phyloP scores from a whole-genome alignment of 2,113 vertebrate species.

The Planiliza haematocheilus region DNA sequence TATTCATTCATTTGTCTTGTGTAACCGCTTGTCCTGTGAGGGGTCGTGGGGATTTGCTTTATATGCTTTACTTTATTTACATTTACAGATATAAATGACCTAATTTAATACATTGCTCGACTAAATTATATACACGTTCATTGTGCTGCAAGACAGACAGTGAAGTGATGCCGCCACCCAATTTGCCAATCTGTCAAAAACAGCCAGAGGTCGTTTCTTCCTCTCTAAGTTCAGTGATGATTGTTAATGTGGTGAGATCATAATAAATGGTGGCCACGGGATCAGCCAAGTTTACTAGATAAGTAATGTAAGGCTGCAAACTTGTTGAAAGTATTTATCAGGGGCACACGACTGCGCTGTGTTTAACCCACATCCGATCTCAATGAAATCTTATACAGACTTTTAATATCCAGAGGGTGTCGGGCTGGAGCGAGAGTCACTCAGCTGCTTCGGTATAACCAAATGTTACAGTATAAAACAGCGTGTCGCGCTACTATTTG shows the following conservation, averaged over 20 bases:
- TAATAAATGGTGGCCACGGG: slow-evolving; percentile 48
- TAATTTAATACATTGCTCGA: not conserved
- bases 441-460: slow-evolving; percentile 84
- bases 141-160: not conserved
- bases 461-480: slow-evolving; percentile 87
- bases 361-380: slow-evolving; percentile 80
- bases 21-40: no score
- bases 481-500: slow-evolving; percentile 83
- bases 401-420: slow-evolving; percentile 86
- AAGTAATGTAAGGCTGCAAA: slow-evolving; percentile 62
- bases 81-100: not conserved
- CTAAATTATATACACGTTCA: not conserved
- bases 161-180: no score
- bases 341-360: slow-evolving; percentile 77
- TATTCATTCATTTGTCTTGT: no score
- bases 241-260: slow-evolving; percentile 40
- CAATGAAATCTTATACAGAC: slow-evolving; percentile 78
- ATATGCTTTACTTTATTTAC: not conserved
- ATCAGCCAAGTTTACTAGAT: slow-evolving; percentile 56
- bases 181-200: slow-evolving; percentile 32
- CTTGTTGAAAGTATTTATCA: slow-evolving; percentile 69
- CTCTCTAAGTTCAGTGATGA: slow-evolving; percentile 59
- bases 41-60: no score
- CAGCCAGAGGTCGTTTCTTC: slow-evolving; percentile 49
- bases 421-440: slow-evolving; percentile 76